Conservation (phyloP, 2,888 invertebrate genomes). For the Drosophila merina region DNA sequence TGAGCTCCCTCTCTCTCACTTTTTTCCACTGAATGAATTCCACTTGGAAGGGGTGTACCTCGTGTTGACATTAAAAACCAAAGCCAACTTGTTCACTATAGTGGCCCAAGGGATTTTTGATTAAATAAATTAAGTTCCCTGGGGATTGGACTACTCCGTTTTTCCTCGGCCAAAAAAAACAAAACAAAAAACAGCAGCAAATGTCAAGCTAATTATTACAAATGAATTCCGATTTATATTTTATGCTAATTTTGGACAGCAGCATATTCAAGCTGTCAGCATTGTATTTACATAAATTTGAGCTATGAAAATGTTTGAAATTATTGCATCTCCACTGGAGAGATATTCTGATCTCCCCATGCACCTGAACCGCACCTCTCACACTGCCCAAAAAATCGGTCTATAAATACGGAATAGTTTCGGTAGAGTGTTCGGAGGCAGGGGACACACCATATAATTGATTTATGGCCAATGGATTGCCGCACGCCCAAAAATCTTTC, state of each 20-base stretch:
- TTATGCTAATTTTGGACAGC: slow-evolving; percentile 50
- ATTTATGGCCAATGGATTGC: slow-evolving; percentile 81
- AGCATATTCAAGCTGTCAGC: slow-evolving; percentile 53
- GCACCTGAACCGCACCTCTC: slow-evolving; percentile 38
- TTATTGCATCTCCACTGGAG: slow-evolving; percentile 38
- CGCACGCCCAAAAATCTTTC: slow-evolving; percentile 31
- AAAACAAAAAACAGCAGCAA: slow-evolving; percentile 56
- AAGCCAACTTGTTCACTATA: slow-evolving; percentile 12
- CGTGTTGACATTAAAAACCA: background rate
- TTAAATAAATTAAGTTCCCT: slow-evolving; percentile 69
- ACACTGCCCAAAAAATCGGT: slow-evolving; percentile 30
- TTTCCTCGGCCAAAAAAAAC: slow-evolving; percentile 42
- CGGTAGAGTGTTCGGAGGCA: slow-evolving; percentile 21
- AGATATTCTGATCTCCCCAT: background rate
- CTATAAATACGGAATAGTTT: slow-evolving; percentile 26
- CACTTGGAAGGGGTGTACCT: background rate
- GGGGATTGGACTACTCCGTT: slow-evolving; percentile 22
- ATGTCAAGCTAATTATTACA: slow-evolving; percentile 75
- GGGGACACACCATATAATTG: slow-evolving; percentile 70
- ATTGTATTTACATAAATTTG: slow-evolving; percentile 46
- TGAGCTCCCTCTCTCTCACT: background rate
- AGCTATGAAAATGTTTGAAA: slow-evolving; percentile 59
- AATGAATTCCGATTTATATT: slow-evolving; percentile 68
- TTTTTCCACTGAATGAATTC: background rate
- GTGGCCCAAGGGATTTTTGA: slow-evolving; percentile 61